Base-by-base conservation (phyloP, 2,888 invertebrate species). In the Myopa tessellatipennis region DNA sequence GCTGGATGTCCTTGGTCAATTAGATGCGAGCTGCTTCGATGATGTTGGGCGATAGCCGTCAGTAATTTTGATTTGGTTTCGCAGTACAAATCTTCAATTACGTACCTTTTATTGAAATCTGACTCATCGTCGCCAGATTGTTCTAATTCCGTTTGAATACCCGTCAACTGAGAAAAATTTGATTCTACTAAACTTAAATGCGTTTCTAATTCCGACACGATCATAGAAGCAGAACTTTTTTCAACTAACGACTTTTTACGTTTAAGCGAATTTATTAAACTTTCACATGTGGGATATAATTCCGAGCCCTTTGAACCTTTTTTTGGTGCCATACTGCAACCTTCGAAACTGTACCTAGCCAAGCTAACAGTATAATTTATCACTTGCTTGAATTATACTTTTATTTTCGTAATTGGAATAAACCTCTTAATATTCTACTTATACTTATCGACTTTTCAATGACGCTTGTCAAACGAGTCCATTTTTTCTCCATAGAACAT, bases 21-120 rank as follows among this genome's bases (percentile, higher is more conserved):
- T 10, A 16, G 60, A 52, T 36, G 14, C 16, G 63, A 36, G 5
- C 26, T 52, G 26, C 65, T 45, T 4, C 65, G 45, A 38, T 60
- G 50, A 58, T 50, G 45, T 40, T 52, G 65, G 12, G 73, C 40
- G 16, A 73, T 65, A 38, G 38, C 60, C 60, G 36, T 58, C 3
- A 73, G 50, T 12, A 73, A 60, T 68, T 69, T 71, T 36, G 71
- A 50, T 16, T 77, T 77, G n/a, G 71, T 58, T 52, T 77, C 77
- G 34, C 72, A 72, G 65, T 77, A 77, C 40, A 58, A 14, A 7
- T 77, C 77, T 38, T 77, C 77, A 55, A 67, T 71, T 6, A 71
- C 40, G n/a, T 77, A 63, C 4, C 72, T 61, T 36, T 72, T 77
- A 36, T 60, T 61, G 14, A 77, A 73, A 8, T 77, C 67, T 52